Base-by-base conservation (phyloP, 1,140 invertebrate genomes). In the Drosophila ambigua region DNA sequence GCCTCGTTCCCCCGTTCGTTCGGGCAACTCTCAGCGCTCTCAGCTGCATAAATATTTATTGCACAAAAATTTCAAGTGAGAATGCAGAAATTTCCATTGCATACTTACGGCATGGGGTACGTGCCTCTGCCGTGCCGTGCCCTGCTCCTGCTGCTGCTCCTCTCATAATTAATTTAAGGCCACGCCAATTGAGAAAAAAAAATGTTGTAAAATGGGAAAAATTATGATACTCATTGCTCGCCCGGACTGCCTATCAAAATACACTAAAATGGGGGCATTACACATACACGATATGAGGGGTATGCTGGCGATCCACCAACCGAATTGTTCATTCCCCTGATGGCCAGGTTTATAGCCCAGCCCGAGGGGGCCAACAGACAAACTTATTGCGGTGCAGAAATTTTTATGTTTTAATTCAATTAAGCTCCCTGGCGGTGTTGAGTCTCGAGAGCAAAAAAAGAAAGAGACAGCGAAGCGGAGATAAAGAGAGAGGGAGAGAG, bases 371-470 rank as follows among this genome's bases (percentile, higher is more conserved):
- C 26, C 65, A 39, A 11, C 35, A 76, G 60, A 55, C 52, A 55
- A 79, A 84, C 81, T 77, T 80, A 85, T 77, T 85, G 77, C 82
- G 81, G 68, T 81, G 68, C 81, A 67, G 61, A 84, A 75, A 78
- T 81, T 78, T 80, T 87, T 85, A 82, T 87, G 82, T 85, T 85
- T 85, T 85, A 87, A 85, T 85, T 87, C 82, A 85, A 87, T 85
- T 85, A 85, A 72, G 74, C 78, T 57, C 28, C 51, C 49, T 20
- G 68, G 16, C 31, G 24, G 16, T 24, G 20, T 39, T 28, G 58
- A 39, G 39, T 43, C 39, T 55, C 61, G 35, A 39, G 35, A 39
- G 35, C 3, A 13, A 39, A 13, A 39, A 13, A 5, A 39, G 5
- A 13, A 4, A 13, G 35, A 45, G 41, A 45, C 41, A 39, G 31